Evolutionary conservation across 2,888 invertebrate species (phyloP), one percentile per base, ranked within the genome.

Genomic region (Epicampocera succincta): DNA sequence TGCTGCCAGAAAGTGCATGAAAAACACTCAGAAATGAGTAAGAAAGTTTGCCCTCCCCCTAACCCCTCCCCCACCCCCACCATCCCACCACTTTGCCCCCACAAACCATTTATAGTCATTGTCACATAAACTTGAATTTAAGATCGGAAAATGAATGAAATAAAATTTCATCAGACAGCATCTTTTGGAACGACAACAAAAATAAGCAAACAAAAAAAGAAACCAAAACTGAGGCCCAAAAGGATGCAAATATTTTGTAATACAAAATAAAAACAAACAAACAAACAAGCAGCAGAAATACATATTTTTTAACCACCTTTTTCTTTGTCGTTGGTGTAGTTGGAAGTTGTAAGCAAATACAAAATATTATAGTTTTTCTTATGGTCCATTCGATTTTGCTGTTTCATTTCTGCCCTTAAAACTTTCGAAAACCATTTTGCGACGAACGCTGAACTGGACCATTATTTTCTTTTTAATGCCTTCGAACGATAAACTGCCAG

Each of bases 181-280:
- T 29, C 25, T 40, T 3, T 33, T 17, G n/a, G 0, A 29, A 12
- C 17, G 19, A 50, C 40, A 29, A 17, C 15, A 13, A 33, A 48
- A 25, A 15, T 44, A 13, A 33, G 11, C 0, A 69, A 9, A n/a
- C n/a, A n/a, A n/a, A n/a, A 46, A 50, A 69, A 63, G 25, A 3
- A 25, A 33, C 33, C 3, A 33, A 60, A 21, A 17, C 25, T 12
- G 72, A 68, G 66, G 66, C 78, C 78, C 54, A 54, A 60, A 61
- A 73, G 68, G 61, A 79, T 73, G 78, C 78, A 79, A 73, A 79
- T 79, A 44, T 61, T 68, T 61, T 44, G 17, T 40, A 33, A 33
- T 33, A 8, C 9, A 9, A 33, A 33, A 1, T 33, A 33, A 25
- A n/a, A 25, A 25, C 25, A 25, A 25, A 25, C 25, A 25, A 25